Conservation (phyloP, 1,140 invertebrate species). For the Oedothorax gibbosus region DNA sequence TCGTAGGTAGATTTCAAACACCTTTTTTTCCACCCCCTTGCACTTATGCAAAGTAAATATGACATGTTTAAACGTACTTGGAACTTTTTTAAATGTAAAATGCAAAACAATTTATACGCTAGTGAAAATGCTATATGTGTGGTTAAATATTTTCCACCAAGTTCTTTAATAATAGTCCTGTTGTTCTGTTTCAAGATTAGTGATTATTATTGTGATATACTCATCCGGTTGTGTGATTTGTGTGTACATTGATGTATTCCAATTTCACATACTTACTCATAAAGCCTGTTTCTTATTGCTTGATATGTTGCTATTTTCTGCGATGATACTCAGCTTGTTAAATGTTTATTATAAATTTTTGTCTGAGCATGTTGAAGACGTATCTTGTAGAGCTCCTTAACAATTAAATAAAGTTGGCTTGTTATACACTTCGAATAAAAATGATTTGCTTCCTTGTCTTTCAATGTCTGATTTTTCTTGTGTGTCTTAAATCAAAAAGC, state of each 20-base stretch:
- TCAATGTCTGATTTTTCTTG: too few species aligned
- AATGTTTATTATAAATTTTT: slow-evolving; percentile 57
- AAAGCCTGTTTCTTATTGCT: slow-evolving; percentile 53
- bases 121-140: slow-evolving; percentile 51
- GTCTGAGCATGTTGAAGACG: slow-evolving; percentile 55
- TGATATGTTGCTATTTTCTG: slow-evolving; percentile 48
- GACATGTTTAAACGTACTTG: slow-evolving; percentile 22
- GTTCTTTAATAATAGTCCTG: slow-evolving; percentile 44
- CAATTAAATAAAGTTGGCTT: slow-evolving; percentile 59
- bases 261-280: slow-evolving; percentile 40
- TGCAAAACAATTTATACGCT: slow-evolving; percentile 49
- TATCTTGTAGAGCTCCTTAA: slow-evolving; percentile 55
- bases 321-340: slow-evolving; percentile 53
- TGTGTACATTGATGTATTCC: slow-evolving; percentile 44
- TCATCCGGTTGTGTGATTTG: slow-evolving; percentile 48
- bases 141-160: slow-evolving; percentile 32
- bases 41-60: slow-evolving; percentile 21
- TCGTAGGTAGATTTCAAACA: slow-evolving; percentile 52
- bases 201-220: slow-evolving; percentile 57
- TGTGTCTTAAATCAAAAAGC: too few species aligned
- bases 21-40: slow-evolving; percentile 41
- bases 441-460: not conserved
- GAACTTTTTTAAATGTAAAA: slow-evolving; percentile 49
- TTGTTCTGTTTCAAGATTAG: slow-evolving; percentile 45
- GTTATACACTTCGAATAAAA: slow-evolving; percentile 52